phyloP scores from a whole-genome alignment of 2,797 vertebrate genomes.

The Scolopax rusticola region DNA sequence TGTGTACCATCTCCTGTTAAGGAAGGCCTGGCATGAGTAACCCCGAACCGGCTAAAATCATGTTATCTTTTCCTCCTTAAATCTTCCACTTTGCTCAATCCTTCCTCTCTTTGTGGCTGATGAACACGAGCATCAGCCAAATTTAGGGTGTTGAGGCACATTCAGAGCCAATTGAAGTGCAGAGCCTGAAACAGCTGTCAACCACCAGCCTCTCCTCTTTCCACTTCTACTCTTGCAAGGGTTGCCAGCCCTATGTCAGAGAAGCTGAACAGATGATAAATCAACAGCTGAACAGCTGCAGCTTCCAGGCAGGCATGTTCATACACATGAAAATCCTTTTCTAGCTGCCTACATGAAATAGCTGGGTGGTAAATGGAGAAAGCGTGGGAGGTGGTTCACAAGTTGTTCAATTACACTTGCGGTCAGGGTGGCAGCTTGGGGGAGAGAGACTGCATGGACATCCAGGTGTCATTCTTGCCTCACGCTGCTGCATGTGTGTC shows the following conservation, averaged over 20 bases:
- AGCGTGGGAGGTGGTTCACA: background rate
- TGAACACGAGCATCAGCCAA: background rate
- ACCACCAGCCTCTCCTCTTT: background rate
- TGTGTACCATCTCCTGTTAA: background rate
- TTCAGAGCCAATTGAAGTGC: background rate
- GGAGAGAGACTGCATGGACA: background rate
- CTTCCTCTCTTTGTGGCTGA: background rate
- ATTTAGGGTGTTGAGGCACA: background rate
- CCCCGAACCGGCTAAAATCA: background rate
- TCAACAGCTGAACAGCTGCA: conserved; percentile 64
- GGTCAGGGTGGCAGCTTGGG: background rate
- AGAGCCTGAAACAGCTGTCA: conserved; percentile 39
- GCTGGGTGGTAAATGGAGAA: background rate
- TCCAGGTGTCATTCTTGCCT: background rate
- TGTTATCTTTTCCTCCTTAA: background rate
- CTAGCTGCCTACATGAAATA: conserved; percentile 8
- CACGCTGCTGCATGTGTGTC: background rate
- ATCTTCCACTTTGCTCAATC: background rate
- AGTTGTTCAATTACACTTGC: background rate
- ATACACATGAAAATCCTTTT: background rate
- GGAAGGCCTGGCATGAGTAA: background rate
- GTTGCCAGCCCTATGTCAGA: conserved; percentile 12
- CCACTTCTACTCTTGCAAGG: background rate
- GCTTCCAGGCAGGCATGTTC: conserved; percentile 24
- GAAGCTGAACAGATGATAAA: conserved; percentile 34